Percentiles rank a stretch among this genome's conserved stretches.
Evolutionary conservation across 1,140 invertebrate species (phyloP).

Genomic region (Globodera ellingtonae): DNA sequence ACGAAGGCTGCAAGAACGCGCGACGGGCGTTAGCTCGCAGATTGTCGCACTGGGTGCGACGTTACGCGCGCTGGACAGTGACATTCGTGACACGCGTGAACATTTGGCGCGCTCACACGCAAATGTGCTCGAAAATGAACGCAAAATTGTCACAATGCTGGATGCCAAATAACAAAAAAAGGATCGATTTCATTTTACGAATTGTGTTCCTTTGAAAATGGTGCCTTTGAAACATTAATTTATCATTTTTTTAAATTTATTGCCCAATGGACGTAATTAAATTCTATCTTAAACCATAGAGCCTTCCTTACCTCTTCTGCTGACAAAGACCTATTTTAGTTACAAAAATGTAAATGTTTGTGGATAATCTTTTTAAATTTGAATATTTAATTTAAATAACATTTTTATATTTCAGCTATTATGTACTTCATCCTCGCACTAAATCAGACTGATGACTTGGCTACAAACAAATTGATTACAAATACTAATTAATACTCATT

Average conservation of each 20-base stretch:
- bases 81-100: constrained; percentile 43
- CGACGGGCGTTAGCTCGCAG: constrained; percentile 10
- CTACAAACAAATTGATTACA: no score
- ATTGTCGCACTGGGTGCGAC: constrained; percentile 28
- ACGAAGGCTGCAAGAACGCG: constrained; percentile 31
- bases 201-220: neutral
- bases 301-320: neutral
- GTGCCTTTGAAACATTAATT: neutral
- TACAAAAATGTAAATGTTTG: neutral
- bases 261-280: neutral
- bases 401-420: no score
- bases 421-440: no score
- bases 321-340: neutral
- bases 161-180: constrained; percentile 2
- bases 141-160: constrained; percentile 36
- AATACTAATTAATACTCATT: no score
- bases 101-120: constrained; percentile 46
- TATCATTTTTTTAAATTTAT: neutral
- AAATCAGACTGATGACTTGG: no score
- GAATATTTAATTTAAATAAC: neutral
- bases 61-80: constrained; percentile 40
- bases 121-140: constrained; percentile 46
- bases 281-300: constrained; percentile 1
- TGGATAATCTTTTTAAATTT: neutral
- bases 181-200: neutral